Evolutionary conservation across 2,797 vertebrate species (phyloP).

Genomic region (Acanthurus lineatus): DNA sequence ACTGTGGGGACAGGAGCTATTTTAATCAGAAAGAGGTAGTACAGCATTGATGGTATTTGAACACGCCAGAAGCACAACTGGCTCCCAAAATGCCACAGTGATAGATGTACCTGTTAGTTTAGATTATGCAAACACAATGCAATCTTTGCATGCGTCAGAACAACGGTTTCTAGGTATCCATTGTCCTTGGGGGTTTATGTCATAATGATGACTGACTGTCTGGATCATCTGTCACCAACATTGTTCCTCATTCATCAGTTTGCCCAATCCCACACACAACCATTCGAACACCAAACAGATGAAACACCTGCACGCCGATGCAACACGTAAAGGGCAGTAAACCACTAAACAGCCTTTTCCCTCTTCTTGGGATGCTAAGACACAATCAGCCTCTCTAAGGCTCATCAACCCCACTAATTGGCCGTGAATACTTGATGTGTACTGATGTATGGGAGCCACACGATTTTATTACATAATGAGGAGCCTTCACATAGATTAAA

Average conservation of each 20-base stretch:
- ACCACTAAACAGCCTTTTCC: conserved; percentile 42
- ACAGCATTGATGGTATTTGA: conserved; percentile 9
- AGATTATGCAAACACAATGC: conserved; percentile 74
- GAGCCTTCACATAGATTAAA: conserved; percentile 45
- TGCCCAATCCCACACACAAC: conserved; percentile 38
- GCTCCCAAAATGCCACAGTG: conserved; percentile 41
- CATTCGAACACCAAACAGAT: conserved; percentile 49
- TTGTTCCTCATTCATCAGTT: conserved; percentile 59
- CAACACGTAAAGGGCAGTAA: conserved; percentile 28
- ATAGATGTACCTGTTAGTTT: conserved; percentile 65
- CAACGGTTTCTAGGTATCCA: conserved; percentile 48
- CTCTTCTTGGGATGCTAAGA: conserved; percentile 56
- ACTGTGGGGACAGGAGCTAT: conserved; percentile 6
- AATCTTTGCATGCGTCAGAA: conserved; percentile 63
- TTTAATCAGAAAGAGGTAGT: conserved; percentile 13
- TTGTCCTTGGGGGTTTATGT: conserved; percentile 64
- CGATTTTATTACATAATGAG: conserved; percentile 58
- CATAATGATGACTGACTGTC: conserved; percentile 59
- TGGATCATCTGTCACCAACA: conserved; percentile 66
- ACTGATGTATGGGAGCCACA: conserved; percentile 67
- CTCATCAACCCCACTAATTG: conserved; percentile 81
- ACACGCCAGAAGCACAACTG: conserved; percentile 18
- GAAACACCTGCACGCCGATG: conserved; percentile 58
- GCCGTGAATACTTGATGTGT: conserved; percentile 58
- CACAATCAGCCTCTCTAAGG: conserved; percentile 76